Percentiles rank a stretch among this genome's conserved stretches.
Evolutionary conservation across 37 sponge, comb jelly and placozoan species (phyloP).

Genomic region (Haliclona indistincta): DNA sequence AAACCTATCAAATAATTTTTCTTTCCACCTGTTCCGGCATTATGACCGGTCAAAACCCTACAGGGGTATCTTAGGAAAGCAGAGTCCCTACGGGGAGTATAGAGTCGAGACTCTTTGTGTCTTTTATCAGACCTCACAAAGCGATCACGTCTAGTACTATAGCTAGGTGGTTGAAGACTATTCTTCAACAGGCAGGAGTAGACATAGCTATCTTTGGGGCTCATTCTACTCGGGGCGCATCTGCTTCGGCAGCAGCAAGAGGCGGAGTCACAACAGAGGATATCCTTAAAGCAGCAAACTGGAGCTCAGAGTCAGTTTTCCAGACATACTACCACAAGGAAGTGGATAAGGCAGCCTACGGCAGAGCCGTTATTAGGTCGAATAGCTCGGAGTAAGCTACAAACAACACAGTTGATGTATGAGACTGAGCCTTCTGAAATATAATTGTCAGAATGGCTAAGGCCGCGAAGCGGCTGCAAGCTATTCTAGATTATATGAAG

Average conservation of each 20-base stretch:
- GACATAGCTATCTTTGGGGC: too few relatives aligned
- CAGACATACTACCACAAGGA: slow-evolving; percentile 36
- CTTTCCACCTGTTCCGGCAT: background rate
- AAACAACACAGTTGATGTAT: too few relatives aligned
- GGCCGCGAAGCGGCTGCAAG: too few relatives aligned
- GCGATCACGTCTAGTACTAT: slow-evolving; percentile 27
- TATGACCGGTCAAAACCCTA: slow-evolving; percentile 31
- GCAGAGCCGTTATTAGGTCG: slow-evolving; percentile 15
- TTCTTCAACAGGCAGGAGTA: slow-evolving; percentile 32
- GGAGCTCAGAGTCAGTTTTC: slow-evolving; percentile 36
- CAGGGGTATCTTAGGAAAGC: slow-evolving; percentile 18
- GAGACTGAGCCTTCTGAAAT: too few relatives aligned
- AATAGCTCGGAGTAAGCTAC: too few relatives aligned
- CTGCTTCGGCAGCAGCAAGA: slow-evolving; percentile 14
- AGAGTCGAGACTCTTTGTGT: slow-evolving; percentile 23
- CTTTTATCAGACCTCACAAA: slow-evolving; percentile 31
- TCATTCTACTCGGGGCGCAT: slow-evolving; percentile 16
- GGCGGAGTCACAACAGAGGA: slow-evolving; percentile 24
- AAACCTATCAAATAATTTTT: slow-evolving; percentile 4
- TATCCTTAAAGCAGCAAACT: slow-evolving; percentile 41
- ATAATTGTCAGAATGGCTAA: too few relatives aligned
- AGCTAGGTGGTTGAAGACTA: slow-evolving; percentile 44
- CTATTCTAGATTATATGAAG: too few relatives aligned
- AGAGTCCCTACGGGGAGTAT: background rate
- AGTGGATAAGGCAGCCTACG: background rate